Evolutionary conservation across 2,113 vertebrate species (phyloP), one percentile per base, ranked within the genome.

Genomic region (Scartelaos histophorus): DNA sequence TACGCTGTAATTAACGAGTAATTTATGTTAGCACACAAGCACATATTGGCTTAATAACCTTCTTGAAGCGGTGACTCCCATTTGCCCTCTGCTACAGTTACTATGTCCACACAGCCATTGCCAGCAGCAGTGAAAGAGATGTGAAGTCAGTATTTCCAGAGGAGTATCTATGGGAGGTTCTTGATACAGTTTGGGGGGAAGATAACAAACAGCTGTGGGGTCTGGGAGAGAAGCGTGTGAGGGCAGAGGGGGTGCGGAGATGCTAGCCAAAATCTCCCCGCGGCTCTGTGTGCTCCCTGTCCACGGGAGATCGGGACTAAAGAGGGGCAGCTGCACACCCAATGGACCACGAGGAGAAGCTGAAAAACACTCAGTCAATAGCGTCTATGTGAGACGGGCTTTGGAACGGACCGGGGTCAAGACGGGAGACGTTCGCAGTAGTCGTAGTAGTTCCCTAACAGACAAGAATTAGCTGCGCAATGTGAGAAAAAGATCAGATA

Each of bases 131-230:
- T 54, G 53, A 19, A 43, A 62, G 61, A 49, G 73, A 1, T 66
- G 64, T 85, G 73, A 82, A 49, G 69, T 89, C 83, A 86, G 77
- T 67, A 34, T 85, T 85, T 85, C 82, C 74, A 73, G 35, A 13
- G 24, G 25, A 45, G 74, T 82, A 80, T 85, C 65, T 71, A 54
- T 85, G 78, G 69, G 74, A 87, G 75, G 72, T 76, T 84, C 75
- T 80, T 70, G 70, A 76, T 78, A 72, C 54, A 51, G 54, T 75
- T 71, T 54, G 17, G n/a, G 75, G 75, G 65, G 78, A 69, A 73
- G 86, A 87, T 86, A 88, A 86, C 79, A 84, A 90, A 84, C 81
- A 88, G 76, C 83, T 82, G 78, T 72, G 43, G 69, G 76, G 72
- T 43, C 70, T 66, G 56, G n/a, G 16, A 78, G 56, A 17, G 16